A percentile compares a stretch with the other conserved stretches of the same genome.
Conservation (phyloP, 2,113 vertebrate genomes). For the human (Homo sapiens) region DNA sequence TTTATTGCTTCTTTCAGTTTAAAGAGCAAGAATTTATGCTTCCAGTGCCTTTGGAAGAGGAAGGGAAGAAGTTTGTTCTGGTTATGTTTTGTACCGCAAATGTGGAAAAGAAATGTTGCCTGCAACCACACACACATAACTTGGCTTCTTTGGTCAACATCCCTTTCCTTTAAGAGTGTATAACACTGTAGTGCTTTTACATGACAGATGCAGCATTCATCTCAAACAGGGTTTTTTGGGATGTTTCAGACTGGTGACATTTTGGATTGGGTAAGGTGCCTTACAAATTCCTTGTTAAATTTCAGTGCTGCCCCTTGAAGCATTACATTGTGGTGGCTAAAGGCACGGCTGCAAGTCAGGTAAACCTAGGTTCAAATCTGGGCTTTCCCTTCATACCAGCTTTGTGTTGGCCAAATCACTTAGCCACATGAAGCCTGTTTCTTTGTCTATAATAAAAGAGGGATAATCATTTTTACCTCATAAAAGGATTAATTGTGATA, state of each 20-base stretch:
- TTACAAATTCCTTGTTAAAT: background rate
- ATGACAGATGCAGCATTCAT: background rate
- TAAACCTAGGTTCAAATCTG: background rate
- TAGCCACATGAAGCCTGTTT: background rate
- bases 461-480: background rate
- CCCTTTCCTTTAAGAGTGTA: background rate
- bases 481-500: background rate
- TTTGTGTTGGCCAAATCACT: background rate
- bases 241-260: background rate
- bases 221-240: background rate
- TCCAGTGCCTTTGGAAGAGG: background rate
- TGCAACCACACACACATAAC: conserved; percentile 35
- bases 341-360: background rate
- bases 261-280: background rate
- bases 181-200: background rate
- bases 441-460: background rate
- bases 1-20: background rate
- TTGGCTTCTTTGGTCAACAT: conserved; percentile 52
- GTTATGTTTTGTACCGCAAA: conserved; percentile 62
- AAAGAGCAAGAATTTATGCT: background rate
- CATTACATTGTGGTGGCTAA: background rate
- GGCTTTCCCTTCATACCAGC: background rate
- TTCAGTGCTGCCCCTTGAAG: background rate
- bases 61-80: conserved; percentile 45
- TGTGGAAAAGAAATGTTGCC: conserved; percentile 47